A percentile compares a stretch with the other conserved stretches of the same genome.
These are phyloP conservation scores for Elymnias hypermnestra DNA, from an alignment of 1,140 invertebrate species.

Conservation along the genomic window DNA sequence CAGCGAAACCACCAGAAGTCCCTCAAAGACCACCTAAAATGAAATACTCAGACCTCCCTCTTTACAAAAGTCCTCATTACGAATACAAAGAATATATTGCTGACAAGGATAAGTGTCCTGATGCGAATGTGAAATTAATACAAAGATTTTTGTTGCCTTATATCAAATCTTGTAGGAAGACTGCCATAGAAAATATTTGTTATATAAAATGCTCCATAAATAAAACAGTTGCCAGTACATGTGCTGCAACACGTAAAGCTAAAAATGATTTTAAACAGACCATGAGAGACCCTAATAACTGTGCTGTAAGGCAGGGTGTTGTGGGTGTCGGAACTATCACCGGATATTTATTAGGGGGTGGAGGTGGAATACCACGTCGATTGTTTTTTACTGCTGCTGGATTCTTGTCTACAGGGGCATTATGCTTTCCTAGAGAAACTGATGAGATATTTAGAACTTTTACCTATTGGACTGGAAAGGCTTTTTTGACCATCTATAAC, in stretches of 20 bases:
- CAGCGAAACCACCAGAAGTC: slow-evolving; percentile 21
- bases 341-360: slow-evolving; percentile 32
- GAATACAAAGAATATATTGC: slow-evolving; percentile 44
- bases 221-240: background rate
- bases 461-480: slow-evolving; percentile 28
- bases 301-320: slow-evolving; percentile 24
- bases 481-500: slow-evolving; percentile 36
- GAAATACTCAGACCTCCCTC: slow-evolving; percentile 52
- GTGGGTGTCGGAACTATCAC: slow-evolving; percentile 23
- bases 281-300: slow-evolving; percentile 38
- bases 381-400: slow-evolving; percentile 37
- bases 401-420: slow-evolving; percentile 30
- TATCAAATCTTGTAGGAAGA: slow-evolving; percentile 26
- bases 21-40: slow-evolving; percentile 43
- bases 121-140: slow-evolving; percentile 32
- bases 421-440: slow-evolving; percentile 53
- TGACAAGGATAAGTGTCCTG: slow-evolving; percentile 34
- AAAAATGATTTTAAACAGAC: slow-evolving; percentile 26
- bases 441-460: slow-evolving; percentile 38
- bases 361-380: slow-evolving; percentile 31
- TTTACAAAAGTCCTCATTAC: slow-evolving; percentile 46
- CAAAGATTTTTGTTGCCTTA: slow-evolving; percentile 37
- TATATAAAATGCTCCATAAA: slow-evolving; percentile 18
- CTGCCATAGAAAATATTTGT: slow-evolving; percentile 5
- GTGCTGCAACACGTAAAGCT: slow-evolving; percentile 6